Percentiles rank a stretch among this genome's conserved stretches.
Conservation (phyloP, 1,140 invertebrate species). For the Euura lappo region DNA sequence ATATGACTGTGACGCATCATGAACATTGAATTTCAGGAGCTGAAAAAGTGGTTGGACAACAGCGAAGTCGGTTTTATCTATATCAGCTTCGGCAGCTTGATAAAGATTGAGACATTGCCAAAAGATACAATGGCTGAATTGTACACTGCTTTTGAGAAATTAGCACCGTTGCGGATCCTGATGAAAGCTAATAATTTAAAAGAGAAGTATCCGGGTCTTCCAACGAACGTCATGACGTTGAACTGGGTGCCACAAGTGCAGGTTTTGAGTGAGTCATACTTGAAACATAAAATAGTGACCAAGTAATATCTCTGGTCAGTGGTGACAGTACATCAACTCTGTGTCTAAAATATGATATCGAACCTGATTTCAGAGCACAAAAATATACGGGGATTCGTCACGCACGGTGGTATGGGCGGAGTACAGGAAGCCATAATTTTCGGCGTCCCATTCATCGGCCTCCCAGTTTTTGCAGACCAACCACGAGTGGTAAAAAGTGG, state of each 20-base stretch:
- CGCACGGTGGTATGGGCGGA: conserved; percentile 56
- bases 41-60: conserved; percentile 72
- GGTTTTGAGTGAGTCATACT: conserved; percentile 38
- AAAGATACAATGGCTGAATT: conserved; percentile 65
- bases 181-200: conserved; percentile 42
- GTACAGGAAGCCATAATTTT: conserved; percentile 57
- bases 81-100: conserved; percentile 74
- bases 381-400: too few species aligned
- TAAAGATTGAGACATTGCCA: conserved; percentile 68
- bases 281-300: not conserved
- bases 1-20: too few species aligned
- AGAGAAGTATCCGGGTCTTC: conserved; percentile 27
- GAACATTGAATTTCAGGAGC: conserved; percentile 58
- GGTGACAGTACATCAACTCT: too few species aligned
- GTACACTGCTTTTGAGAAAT: conserved; percentile 63
- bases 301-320: too few species aligned
- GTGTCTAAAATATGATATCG: too few species aligned
- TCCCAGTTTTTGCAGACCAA: conserved; percentile 45
- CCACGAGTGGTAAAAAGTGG: conserved; percentile 30
- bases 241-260: conserved; percentile 38
- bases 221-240: conserved; percentile 28
- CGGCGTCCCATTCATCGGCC: conserved; percentile 53
- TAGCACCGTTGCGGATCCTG: conserved; percentile 46
- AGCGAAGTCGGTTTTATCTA: conserved; percentile 73
- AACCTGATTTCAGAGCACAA: too few species aligned